A percentile compares a stretch with the other conserved stretches of the same genome.
These are phyloP conservation scores for Paracanthobrama guichenoti DNA, from an alignment of 2,113 vertebrate genomes.

Conservation along the genomic window DNA sequence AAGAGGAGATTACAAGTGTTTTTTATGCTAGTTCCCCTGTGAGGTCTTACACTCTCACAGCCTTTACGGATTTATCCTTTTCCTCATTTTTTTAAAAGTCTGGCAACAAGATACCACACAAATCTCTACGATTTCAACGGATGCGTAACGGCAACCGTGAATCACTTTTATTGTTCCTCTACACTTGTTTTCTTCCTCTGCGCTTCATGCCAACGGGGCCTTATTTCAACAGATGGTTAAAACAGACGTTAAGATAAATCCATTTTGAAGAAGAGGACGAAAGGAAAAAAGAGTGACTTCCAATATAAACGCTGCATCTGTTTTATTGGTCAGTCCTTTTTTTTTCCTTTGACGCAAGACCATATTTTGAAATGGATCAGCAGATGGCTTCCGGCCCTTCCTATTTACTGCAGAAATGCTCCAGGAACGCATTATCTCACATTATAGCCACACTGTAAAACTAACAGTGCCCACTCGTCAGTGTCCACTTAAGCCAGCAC, in stretches of 20 bases:
- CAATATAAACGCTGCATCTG: constrained; percentile 66
- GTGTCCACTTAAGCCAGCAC: constrained; percentile 18
- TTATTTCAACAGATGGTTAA: constrained; percentile 74
- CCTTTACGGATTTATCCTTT: constrained; percentile 37
- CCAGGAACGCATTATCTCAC: constrained; percentile 47
- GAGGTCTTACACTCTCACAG: constrained; percentile 57
- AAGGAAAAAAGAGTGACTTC: constrained; percentile 44
- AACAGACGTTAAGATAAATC: constrained; percentile 72
- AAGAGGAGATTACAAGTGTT: constrained; percentile 18
- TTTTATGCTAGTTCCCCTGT: neutral
- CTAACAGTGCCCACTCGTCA: constrained; percentile 16
- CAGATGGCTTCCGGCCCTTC: constrained; percentile 72
- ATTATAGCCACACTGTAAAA: constrained; percentile 24
- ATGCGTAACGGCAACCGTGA: constrained; percentile 63
- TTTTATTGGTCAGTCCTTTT: constrained; percentile 66
- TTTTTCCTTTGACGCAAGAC: constrained; percentile 38
- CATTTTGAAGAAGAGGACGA: constrained; percentile 53
- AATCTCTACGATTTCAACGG: constrained; percentile 63
- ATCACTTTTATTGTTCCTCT: constrained; percentile 75
- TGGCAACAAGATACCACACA: constrained; percentile 65
- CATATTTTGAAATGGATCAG: constrained; percentile 55
- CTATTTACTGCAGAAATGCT: constrained; percentile 66
- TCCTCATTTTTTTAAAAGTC: constrained; percentile 56
- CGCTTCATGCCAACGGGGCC: constrained; percentile 46
- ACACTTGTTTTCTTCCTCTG: constrained; percentile 63